phyloP scores from a whole-genome alignment of 2,113 vertebrate species.

The Fregetta grallaria region DNA sequence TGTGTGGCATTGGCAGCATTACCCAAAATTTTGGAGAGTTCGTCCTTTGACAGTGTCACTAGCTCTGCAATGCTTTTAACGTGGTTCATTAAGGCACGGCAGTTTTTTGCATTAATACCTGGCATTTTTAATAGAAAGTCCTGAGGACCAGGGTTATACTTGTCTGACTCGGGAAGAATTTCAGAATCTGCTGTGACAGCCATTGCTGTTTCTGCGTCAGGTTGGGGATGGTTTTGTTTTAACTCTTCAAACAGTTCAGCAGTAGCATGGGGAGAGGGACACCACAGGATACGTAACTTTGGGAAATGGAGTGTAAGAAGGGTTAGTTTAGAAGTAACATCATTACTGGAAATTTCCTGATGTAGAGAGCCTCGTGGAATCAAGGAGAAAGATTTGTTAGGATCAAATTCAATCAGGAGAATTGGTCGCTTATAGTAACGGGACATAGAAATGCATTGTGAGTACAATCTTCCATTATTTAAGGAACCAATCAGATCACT shows the following conservation, averaged over 20 bases:
- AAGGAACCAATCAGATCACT: slow-evolving; percentile 93
- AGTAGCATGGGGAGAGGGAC: slow-evolving; percentile 88
- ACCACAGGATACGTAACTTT: slow-evolving; percentile 91
- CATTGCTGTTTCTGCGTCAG: slow-evolving; percentile 79
- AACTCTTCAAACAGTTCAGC: slow-evolving; percentile 91
- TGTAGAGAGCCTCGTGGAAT: slow-evolving; percentile 80
- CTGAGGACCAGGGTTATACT: slow-evolving; percentile 90
- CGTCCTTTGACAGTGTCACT: slow-evolving; percentile 78
- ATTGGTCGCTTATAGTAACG: slow-evolving; percentile 90
- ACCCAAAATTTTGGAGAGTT: slow-evolving; percentile 79
- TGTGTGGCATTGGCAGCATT: slow-evolving; percentile 78
- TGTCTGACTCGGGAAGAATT: slow-evolving; percentile 81
- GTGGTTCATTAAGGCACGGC: slow-evolving; percentile 77
- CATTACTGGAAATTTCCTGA: slow-evolving; percentile 88
- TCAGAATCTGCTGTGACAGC: slow-evolving; percentile 88
- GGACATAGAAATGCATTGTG: slow-evolving; percentile 91
- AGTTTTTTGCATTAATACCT: slow-evolving; percentile 89
- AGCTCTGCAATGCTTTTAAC: slow-evolving; percentile 86
- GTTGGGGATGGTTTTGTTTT: slow-evolving; percentile 83
- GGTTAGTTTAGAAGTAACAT: slow-evolving; percentile 89
- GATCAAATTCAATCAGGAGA: slow-evolving; percentile 94
- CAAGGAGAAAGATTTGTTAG: slow-evolving; percentile 88
- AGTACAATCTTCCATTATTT: slow-evolving; percentile 89
- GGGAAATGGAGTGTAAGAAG: slow-evolving; percentile 96
- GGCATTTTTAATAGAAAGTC: slow-evolving; percentile 95